Percentiles rank a stretch among this genome's conserved stretches.
Evolutionary conservation across 2,797 vertebrate species (phyloP).

Genomic region (Cyprinella venusta): DNA sequence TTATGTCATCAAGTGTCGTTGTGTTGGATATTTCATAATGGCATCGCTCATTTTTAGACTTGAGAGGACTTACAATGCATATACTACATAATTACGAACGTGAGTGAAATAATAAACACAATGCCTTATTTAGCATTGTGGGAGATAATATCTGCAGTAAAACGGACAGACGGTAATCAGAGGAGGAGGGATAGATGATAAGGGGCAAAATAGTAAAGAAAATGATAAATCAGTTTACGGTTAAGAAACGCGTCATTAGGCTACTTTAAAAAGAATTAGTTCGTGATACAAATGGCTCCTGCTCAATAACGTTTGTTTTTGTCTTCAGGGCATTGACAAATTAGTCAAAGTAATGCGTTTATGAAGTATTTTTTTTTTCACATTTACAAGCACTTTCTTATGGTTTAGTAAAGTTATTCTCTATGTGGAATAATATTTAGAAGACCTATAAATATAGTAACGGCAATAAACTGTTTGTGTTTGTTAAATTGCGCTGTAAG

Average conservation of each 20-base stretch:
- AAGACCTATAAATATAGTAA: background rate
- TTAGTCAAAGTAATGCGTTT: background rate
- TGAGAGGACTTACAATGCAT: background rate
- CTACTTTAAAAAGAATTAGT: background rate
- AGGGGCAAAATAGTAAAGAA: background rate
- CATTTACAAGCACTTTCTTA: background rate
- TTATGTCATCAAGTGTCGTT: slow-evolving; percentile 10
- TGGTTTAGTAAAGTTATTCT: background rate
- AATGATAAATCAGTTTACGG: background rate
- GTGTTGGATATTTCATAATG: background rate
- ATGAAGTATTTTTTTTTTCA: no score
- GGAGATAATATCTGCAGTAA: background rate
- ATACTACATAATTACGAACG: background rate
- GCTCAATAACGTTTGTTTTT: background rate
- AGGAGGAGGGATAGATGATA: background rate
- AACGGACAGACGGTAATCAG: background rate
- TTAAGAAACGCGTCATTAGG: background rate
- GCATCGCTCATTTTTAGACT: background rate
- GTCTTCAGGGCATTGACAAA: background rate
- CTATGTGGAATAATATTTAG: background rate
- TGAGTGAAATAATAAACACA: slow-evolving; percentile 19
- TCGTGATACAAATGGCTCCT: background rate
- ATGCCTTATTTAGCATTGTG: background rate
- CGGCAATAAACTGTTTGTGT: background rate
- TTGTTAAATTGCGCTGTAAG: background rate